These are phyloP conservation scores for Slavum lentiscoides DNA, from an alignment of 2,888 invertebrate genomes.

Conservation along the genomic window DNA sequence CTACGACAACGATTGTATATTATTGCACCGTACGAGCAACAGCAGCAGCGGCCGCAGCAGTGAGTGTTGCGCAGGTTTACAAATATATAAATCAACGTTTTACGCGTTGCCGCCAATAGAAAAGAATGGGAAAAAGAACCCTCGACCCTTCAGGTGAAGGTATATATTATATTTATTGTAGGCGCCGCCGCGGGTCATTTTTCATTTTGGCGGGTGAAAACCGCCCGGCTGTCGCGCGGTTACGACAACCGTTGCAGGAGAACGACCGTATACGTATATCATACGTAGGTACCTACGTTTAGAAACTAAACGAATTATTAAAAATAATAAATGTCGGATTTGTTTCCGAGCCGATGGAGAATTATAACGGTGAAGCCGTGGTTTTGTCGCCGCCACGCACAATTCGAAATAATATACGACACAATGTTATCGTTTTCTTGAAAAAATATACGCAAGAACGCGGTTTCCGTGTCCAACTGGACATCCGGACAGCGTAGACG, in stretches of 20 bases:
- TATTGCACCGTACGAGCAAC: not conserved
- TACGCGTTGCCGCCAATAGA: slow-evolving; percentile 23
- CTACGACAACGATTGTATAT: not conserved
- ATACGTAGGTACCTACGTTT: no score
- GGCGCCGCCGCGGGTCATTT: slow-evolving; percentile 23
- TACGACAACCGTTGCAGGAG: not conserved
- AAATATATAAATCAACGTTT: slow-evolving; percentile 30
- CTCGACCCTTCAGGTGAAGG: slow-evolving; percentile 3
- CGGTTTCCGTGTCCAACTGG: no score
- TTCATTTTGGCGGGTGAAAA: slow-evolving; percentile 44
- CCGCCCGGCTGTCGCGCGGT: not conserved
- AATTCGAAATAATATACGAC: no score
- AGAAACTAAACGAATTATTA: not conserved
- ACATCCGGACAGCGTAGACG: no score
- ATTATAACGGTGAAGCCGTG: no score
- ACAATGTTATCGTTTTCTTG: no score
- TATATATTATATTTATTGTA: slow-evolving; percentile 8
- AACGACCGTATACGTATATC: not conserved
- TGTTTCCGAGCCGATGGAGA: no score
- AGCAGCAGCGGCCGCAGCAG: no score
- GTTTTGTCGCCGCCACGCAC: no score
- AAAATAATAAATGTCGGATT: not conserved
- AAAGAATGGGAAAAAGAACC: not conserved
- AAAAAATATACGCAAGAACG: no score
- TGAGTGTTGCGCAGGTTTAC: not conserved